Conservation (phyloP, 2,113 vertebrate species). For the Pelobates fuscus region DNA sequence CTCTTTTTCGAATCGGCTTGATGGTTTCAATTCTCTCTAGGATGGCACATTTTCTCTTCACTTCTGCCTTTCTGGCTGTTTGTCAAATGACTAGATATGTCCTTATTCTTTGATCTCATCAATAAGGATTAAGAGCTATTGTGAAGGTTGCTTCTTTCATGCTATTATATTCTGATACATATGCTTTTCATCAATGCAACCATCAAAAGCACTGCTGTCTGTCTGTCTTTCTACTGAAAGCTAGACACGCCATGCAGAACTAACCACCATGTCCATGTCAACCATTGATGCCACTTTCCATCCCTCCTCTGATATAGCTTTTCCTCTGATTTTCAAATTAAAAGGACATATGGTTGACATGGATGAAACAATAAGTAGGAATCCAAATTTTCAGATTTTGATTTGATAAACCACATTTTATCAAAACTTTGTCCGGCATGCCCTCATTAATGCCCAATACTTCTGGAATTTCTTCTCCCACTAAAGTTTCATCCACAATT, state of each 20-base stretch:
- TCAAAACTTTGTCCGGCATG: too few species aligned
- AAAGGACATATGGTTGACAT: too few species aligned
- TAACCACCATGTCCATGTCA: neutral
- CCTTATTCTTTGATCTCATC: neutral
- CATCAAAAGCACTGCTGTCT: constrained; percentile 1
- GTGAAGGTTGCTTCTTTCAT: constrained; percentile 1
- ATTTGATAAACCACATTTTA: too few species aligned
- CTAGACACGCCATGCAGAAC: neutral
- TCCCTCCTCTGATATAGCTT: too few species aligned
- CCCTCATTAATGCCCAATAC: too few species aligned
- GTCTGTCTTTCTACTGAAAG: constrained; percentile 2
- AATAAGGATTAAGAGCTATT: neutral
- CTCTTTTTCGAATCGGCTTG: neutral
- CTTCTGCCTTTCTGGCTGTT: constrained; percentile 9
- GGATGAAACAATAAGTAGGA: too few species aligned
- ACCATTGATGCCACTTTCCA: neutral
- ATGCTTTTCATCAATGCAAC: neutral
- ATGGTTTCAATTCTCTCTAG: neutral
- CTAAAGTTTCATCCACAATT: too few species aligned
- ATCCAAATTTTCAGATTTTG: too few species aligned
- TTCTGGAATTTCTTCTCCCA: too few species aligned
- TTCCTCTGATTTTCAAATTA: too few species aligned
- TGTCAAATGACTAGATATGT: neutral
- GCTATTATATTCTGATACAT: neutral
- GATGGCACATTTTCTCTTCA: constrained; percentile 1